Conservation (phyloP, 2,888 invertebrate genomes). For the Therioaphis trifolii region DNA sequence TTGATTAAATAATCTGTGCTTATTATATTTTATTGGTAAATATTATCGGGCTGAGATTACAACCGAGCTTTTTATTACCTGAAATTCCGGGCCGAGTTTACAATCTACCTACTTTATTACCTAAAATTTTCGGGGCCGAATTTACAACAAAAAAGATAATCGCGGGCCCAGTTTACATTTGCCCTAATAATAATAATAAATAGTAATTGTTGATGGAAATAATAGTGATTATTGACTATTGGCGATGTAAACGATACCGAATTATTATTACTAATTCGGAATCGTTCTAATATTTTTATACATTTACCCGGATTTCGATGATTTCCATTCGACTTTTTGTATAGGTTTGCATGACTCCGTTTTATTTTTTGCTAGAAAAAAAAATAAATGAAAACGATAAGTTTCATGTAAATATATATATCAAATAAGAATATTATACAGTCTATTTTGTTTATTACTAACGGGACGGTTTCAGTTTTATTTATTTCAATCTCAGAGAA, state of each 20-base stretch:
- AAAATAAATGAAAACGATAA: slow-evolving; percentile 64
- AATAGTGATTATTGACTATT: background rate
- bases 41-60: too few species aligned
- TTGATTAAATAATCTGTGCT: too few species aligned
- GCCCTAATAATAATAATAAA: slow-evolving; percentile 8
- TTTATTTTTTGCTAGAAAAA: slow-evolving; percentile 83
- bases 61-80: too few species aligned
- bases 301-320: slow-evolving; percentile 82
- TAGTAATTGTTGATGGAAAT: background rate
- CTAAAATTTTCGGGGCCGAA: too few species aligned
- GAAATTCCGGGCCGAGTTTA: too few species aligned
- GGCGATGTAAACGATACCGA: background rate
- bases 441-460: background rate
- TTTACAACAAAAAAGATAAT: too few species aligned
- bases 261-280: background rate
- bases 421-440: background rate
- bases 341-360: slow-evolving; percentile 96
- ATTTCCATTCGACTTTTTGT: slow-evolving; percentile 95
- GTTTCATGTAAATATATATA: background rate
- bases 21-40: too few species aligned
- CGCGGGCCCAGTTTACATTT: too few species aligned
- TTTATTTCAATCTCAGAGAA: background rate
- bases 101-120: too few species aligned
- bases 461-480: background rate
- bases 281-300: background rate